Evolutionary conservation across 2,797 vertebrate genomes (phyloP), one percentile per base, ranked within the genome.

Genomic region (Acanthurus leucopareius): DNA sequence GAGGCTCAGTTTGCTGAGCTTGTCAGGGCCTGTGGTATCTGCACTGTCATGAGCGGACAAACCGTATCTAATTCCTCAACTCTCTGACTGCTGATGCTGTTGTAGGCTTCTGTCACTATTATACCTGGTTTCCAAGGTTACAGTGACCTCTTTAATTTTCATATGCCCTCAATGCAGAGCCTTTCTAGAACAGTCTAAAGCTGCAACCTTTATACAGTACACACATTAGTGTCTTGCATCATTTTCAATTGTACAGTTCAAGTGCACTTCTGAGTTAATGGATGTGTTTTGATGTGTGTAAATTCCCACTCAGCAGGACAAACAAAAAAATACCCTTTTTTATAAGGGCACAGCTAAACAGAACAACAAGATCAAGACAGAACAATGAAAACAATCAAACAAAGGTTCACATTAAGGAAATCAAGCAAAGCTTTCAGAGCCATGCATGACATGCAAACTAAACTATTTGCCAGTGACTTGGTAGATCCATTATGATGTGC

Each of bases 391-490:
- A 76, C 40, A 73, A 60, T 42, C 32, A 35, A 35, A 35, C 16
- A 14, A 17, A 5, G 16, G 7, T 65, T 56, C 52, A 69, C 57
- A 42, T 57, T 22, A 73, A 73, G 80, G 9, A 15, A 77, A 80
- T 14, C 38, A 84, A 90, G 83, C 75, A 78, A 44, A 73, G 66
- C 58, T 63, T 53, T 77, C 53, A 82, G 45, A 77, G 87, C 72
- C 92, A 94, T 91, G 93, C 93, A 88, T 62, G 20, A 74, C 93
- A 93, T 92, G 94, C 94, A 92, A 82, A 91, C 64, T 45, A 19
- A 66, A 61, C 51, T 51, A 22, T 35, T 54, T 44, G 74, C 1
- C 13, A 16, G 69, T 74, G 71, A 63, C 35, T 25, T 48, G 44
- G 28, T 10, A 75, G 42, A 63, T 66, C 48, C 45, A 13, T n/a